phyloP scores from a whole-genome alignment of 2,888 invertebrate species.

The Trisateles emortualis region DNA sequence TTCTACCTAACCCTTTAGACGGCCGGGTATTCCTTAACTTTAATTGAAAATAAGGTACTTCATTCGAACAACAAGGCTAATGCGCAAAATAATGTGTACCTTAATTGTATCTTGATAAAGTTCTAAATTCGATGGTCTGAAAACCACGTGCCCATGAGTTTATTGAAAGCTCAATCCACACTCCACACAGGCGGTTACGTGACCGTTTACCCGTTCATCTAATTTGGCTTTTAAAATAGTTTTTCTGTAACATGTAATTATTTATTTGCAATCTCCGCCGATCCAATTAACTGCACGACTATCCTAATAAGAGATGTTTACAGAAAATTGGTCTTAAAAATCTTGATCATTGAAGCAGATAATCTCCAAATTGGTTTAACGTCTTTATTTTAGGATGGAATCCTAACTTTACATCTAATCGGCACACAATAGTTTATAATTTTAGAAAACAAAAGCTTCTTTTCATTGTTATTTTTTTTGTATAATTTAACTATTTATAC shows the following conservation, averaged over 20 bases:
- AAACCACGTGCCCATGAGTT: constrained; percentile 56
- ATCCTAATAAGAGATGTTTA: constrained; percentile 55
- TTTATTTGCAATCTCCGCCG: constrained; percentile 58
- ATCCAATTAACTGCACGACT: constrained; percentile 49
- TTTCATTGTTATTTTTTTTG: no score
- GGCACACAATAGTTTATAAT: background rate
- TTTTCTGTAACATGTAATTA: constrained; percentile 60
- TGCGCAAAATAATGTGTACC: background rate
- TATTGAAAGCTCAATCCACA: constrained; percentile 73
- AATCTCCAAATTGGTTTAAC: constrained; percentile 28
- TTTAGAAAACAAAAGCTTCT: no score
- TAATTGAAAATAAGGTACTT: no score
- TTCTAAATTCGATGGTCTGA: background rate
- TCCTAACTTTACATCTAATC: background rate
- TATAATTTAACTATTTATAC: no score
- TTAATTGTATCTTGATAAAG: constrained; percentile 19
- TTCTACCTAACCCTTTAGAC: no score
- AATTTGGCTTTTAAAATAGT: constrained; percentile 70
- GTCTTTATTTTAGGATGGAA: constrained; percentile 12
- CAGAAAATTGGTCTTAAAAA: constrained; percentile 36
- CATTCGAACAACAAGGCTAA: no score
- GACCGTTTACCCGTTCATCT: constrained; percentile 72
- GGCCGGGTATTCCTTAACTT: no score
- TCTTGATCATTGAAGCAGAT: constrained; percentile 23
- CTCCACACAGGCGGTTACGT: constrained; percentile 71